Percentiles rank a stretch among this genome's conserved stretches.
phyloP scores from a whole-genome alignment of 2,888 invertebrate species.

The Gastrophysa polygoni region DNA sequence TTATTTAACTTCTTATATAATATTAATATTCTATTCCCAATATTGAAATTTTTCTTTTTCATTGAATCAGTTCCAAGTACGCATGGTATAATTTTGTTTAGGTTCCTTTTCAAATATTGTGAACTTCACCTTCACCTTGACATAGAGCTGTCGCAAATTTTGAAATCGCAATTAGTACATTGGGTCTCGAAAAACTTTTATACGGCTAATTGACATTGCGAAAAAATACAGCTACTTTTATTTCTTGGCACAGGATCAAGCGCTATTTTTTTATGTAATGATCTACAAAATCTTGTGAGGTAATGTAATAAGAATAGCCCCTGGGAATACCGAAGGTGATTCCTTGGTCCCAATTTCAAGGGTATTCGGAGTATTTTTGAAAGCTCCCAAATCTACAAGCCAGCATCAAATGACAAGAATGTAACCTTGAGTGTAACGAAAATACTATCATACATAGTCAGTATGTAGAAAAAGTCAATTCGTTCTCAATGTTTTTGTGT shows the following conservation, averaged over 20 bases:
- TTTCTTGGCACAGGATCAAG: not conserved
- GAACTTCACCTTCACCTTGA: conserved; percentile 15
- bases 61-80: conserved; percentile 14
- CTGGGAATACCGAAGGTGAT: not conserved
- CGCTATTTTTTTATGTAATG: not conserved
- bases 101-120: not conserved
- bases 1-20: too few relatives aligned
- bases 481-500: too few relatives aligned
- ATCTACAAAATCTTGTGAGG: not conserved
- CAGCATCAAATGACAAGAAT: too few relatives aligned
- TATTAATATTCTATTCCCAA: not conserved
- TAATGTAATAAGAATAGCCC: not conserved
- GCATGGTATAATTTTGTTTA: not conserved
- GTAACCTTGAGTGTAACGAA: too few relatives aligned
- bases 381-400: not conserved
- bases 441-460: too few relatives aligned
- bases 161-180: not conserved
- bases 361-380: not conserved
- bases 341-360: not conserved
- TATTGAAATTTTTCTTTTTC: not conserved
- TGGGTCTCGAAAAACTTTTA: not conserved
- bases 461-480: too few relatives aligned
- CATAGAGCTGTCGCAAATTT: conserved; percentile 6
- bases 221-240: conserved; percentile 1
- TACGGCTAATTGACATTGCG: not conserved